Evolutionary conservation across 1,140 invertebrate species (phyloP).

Genomic region (Drosophila parabipectinata): DNA sequence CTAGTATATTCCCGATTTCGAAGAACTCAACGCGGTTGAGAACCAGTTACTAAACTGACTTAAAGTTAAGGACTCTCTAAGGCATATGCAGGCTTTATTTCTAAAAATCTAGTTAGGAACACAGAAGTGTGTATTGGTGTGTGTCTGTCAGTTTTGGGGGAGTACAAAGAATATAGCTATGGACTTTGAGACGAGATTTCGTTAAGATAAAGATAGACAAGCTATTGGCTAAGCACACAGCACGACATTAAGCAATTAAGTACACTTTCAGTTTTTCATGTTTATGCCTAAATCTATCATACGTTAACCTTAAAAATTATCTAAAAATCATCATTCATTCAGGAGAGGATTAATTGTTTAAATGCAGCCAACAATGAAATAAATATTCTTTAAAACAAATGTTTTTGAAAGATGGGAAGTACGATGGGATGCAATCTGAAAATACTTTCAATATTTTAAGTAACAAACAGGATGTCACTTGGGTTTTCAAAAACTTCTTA

Average conservation of each 20-base stretch:
- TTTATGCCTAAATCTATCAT: conserved; percentile 24
- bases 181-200: conserved; percentile 21
- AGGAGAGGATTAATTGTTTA: conserved; percentile 25
- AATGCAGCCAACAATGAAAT: conserved; percentile 53
- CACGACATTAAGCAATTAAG: conserved; percentile 77
- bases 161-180: conserved; percentile 27
- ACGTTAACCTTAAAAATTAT: conserved; percentile 6
- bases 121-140: conserved; percentile 50
- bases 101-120: conserved; percentile 59
- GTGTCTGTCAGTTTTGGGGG: conserved; percentile 15
- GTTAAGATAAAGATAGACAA: conserved; percentile 20
- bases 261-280: conserved; percentile 69
- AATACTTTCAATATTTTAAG: not conserved
- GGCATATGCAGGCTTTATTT: conserved; percentile 31
- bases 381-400: conserved; percentile 6
- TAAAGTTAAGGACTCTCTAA: conserved; percentile 48
- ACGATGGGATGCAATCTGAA: not conserved
- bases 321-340: conserved; percentile 14
- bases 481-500: too few species aligned
- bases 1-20: conserved; percentile 19
- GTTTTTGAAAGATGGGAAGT: conserved; percentile 10
- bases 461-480: too few species aligned
- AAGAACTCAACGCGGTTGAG: conserved; percentile 6
- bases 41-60: conserved; percentile 19
- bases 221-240: conserved; percentile 60